A percentile compares a stretch with the other conserved stretches of the same genome.
These are phyloP conservation scores for Abrostola tripartita DNA, from an alignment of 2,888 invertebrate species.

Conservation along the genomic window DNA sequence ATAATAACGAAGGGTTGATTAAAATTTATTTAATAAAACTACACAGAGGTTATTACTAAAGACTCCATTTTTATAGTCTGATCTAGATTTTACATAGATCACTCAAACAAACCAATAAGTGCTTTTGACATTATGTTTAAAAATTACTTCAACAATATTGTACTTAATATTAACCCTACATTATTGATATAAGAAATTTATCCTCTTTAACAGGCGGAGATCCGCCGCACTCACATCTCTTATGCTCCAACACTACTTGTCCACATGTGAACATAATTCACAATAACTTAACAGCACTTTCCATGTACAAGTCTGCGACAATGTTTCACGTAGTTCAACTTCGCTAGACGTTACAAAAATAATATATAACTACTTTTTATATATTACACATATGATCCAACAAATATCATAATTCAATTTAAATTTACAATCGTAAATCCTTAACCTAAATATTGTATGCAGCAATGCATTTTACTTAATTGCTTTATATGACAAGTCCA, in stretches of 20 bases:
- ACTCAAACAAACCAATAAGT: constrained; percentile 81
- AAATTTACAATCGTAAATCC: constrained; percentile 83
- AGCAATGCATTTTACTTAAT: constrained; percentile 66
- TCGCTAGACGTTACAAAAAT: constrained; percentile 80
- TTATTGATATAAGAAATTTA: constrained; percentile 72
- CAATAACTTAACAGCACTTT: constrained; percentile 66
- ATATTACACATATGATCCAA: constrained; percentile 85
- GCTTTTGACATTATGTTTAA: constrained; percentile 76
- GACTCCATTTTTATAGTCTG: constrained; percentile 75
- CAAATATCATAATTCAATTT: constrained; percentile 83
- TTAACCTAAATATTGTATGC: constrained; percentile 73
- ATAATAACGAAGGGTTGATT: constrained; percentile 67
- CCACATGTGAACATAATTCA: constrained; percentile 42
- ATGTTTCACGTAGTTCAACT: constrained; percentile 65
- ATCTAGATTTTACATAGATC: constrained; percentile 81
- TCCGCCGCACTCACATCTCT: constrained; percentile 50
- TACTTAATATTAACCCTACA: constrained; percentile 84
- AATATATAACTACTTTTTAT: constrained; percentile 77
- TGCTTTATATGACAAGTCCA: constrained; percentile 62
- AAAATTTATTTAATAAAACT: constrained; percentile 86
- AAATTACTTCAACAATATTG: constrained; percentile 84
- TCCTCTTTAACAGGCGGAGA: constrained; percentile 51
- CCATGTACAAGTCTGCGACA: constrained; percentile 66
- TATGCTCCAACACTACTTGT: constrained; percentile 45
- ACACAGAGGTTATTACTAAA: constrained; percentile 82